Percentiles rank a stretch among this genome's conserved stretches.
Conservation (phyloP, 2,113 vertebrate genomes). For the Microcebus griseorufus region DNA sequence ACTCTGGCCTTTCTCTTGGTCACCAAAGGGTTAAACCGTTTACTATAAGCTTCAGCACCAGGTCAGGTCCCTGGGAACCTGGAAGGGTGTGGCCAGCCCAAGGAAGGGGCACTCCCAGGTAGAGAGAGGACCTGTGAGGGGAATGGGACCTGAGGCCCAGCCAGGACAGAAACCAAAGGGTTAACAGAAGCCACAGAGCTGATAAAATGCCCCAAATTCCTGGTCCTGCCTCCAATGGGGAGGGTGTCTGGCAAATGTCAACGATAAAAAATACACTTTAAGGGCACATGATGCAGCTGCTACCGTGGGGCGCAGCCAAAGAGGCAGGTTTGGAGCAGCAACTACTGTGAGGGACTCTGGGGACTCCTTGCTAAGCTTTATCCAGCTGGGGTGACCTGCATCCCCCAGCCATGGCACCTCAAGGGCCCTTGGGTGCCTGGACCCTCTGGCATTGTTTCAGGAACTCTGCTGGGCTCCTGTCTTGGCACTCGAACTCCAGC, state of each 20-base stretch:
- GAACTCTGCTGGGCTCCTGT: background rate
- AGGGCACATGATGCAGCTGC: conserved; percentile 84
- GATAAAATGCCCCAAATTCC: conserved; percentile 89
- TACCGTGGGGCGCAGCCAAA: conserved; percentile 83
- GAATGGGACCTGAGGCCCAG: background rate
- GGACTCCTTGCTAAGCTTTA: background rate
- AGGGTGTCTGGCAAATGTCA: conserved; percentile 88
- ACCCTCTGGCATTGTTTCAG: background rate
- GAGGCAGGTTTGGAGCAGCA: background rate
- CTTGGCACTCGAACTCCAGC: background rate
- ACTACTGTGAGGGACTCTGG: background rate
- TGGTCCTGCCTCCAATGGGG: conserved; percentile 77
- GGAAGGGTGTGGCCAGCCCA: background rate
- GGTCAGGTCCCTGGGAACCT: background rate
- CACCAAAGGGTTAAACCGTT: conserved; percentile 45
- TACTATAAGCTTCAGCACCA: accelerated
- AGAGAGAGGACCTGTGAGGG: background rate
- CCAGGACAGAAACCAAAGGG: conserved; percentile 74
- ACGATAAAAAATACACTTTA: conserved; percentile 89
- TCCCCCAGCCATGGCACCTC: background rate
- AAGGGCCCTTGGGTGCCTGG: background rate
- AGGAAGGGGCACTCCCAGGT: background rate
- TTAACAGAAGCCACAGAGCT: conserved; percentile 80
- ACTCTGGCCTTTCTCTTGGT: background rate
- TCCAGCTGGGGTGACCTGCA: background rate